phyloP scores from a whole-genome alignment of 1,140 invertebrate species.

The Apis laboriosa region DNA sequence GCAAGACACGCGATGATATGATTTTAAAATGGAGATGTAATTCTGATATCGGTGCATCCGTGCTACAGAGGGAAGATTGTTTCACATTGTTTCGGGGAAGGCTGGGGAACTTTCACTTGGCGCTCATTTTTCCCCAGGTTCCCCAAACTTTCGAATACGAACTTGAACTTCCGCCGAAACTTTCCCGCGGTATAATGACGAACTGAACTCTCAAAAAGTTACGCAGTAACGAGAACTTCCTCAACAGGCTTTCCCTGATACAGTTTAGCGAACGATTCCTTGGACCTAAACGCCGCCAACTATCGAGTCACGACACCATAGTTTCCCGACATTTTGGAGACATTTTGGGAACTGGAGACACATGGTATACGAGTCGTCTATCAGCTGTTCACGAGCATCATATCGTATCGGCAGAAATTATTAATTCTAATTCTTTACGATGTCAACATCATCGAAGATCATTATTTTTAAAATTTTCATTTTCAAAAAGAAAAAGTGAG shows the following conservation, averaged over 20 bases:
- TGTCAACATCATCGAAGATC: no score
- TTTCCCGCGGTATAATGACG: conserved; percentile 64
- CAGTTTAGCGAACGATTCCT: conserved; percentile 61
- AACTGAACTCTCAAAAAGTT: conserved; percentile 67
- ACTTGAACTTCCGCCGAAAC: conserved; percentile 65
- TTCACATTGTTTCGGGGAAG: conserved; percentile 44
- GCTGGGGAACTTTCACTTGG: conserved; percentile 56
- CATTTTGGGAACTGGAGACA: no score
- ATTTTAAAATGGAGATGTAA: conserved; percentile 43
- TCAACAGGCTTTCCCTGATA: conserved; percentile 62
- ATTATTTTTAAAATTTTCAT: no score
- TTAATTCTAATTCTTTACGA: no score
- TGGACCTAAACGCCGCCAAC: conserved; percentile 26
- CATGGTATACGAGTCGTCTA: no score
- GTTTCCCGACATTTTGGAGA: neutral
- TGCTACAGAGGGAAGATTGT: conserved; percentile 9
- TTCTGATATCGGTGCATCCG: conserved; percentile 16
- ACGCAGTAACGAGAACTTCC: conserved; percentile 67
- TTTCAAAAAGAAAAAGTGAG: no score
- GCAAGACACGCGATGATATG: neutral
- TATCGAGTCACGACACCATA: neutral
- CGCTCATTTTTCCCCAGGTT: conserved; percentile 60
- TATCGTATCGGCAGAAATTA: no score
- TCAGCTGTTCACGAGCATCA: no score
- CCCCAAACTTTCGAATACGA: conserved; percentile 61